phyloP scores from a whole-genome alignment of 1,140 invertebrate genomes.

The Drosophila auraria region DNA sequence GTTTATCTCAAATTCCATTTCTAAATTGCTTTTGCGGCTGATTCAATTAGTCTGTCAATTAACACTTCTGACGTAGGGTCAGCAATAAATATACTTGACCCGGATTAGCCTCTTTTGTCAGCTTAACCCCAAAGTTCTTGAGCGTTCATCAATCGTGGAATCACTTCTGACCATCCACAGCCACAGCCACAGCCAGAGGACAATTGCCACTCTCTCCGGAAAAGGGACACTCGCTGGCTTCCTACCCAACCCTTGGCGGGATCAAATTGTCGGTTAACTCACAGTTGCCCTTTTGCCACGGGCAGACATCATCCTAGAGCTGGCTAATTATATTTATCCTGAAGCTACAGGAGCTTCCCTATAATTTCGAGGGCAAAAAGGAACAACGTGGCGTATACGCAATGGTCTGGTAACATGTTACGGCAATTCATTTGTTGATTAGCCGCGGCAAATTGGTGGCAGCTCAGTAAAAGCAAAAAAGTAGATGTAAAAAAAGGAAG shows the following conservation, averaged over 20 bases:
- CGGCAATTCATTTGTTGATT: slow-evolving; percentile 72
- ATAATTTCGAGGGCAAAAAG: slow-evolving; percentile 28
- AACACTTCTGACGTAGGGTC: slow-evolving; percentile 32
- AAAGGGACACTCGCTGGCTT: background rate
- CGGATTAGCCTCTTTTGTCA: slow-evolving; percentile 6
- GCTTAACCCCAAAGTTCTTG: slow-evolving; percentile 20
- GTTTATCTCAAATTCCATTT: slow-evolving; percentile 70
- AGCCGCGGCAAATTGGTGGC: slow-evolving; percentile 56
- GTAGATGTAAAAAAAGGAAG: background rate
- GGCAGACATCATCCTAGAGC: slow-evolving; percentile 5
- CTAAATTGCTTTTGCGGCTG: slow-evolving; percentile 53
- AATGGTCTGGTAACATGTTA: slow-evolving; percentile 52
- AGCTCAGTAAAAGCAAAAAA: slow-evolving; percentile 9
- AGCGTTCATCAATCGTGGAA: slow-evolving; percentile 36
- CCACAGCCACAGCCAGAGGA: background rate
- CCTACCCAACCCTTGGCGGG: background rate
- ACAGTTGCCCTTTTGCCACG: slow-evolving; percentile 2
- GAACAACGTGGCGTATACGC: slow-evolving; percentile 57
- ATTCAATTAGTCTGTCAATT: slow-evolving; percentile 56
- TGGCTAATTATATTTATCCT: slow-evolving; percentile 45
- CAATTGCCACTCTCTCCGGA: slow-evolving; percentile 2
- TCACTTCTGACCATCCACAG: slow-evolving; percentile 16
- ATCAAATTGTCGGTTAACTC: slow-evolving; percentile 22
- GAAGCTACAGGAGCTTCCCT: slow-evolving; percentile 25
- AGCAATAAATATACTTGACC: slow-evolving; percentile 3